Conservation (phyloP, 2,888 invertebrate species). For the Mythimna pallens region DNA sequence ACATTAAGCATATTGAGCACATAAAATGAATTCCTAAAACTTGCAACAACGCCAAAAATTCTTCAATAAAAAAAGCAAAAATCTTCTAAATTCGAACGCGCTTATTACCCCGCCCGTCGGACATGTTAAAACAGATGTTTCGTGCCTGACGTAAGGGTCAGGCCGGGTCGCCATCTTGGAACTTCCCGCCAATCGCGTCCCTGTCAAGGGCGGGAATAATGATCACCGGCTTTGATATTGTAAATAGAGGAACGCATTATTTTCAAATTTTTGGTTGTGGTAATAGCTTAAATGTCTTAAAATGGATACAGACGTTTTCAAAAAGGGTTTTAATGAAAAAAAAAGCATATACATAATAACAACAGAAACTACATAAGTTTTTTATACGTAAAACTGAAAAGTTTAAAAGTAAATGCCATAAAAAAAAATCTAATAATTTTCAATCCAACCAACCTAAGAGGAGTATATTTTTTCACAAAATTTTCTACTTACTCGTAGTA, state of each 20-base stretch:
- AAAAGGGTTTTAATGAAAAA: neutral
- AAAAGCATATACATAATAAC: too few species aligned
- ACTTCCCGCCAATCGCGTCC: slow-evolving; percentile 86
- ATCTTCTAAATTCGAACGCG: slow-evolving; percentile 74
- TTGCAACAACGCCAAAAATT: slow-evolving; percentile 38
- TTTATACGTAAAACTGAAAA: too few species aligned
- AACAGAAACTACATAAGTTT: too few species aligned
- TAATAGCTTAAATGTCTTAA: slow-evolving; percentile 2
- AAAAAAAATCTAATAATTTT: too few species aligned
- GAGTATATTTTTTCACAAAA: neutral
- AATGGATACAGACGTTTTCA: neutral
- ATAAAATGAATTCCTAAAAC: neutral
- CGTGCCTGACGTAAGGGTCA: slow-evolving; percentile 88
- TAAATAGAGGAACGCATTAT: slow-evolving; percentile 48
- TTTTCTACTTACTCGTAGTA: neutral
- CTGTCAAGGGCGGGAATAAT: slow-evolving; percentile 85
- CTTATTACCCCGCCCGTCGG: slow-evolving; percentile 85
- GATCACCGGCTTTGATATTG: slow-evolving; percentile 77
- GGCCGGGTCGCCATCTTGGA: slow-evolving; percentile 88
- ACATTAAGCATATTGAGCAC: too few species aligned
- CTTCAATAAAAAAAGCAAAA: slow-evolving; percentile 36
- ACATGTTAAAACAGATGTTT: slow-evolving; percentile 90
- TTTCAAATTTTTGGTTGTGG: slow-evolving; percentile 33
- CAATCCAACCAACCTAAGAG: neutral
- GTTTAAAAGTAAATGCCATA: too few species aligned